Evolutionary conservation across 2,797 vertebrate species (phyloP), one percentile per base, ranked within the genome.

Genomic region (Pygocentrus nattereri): DNA sequence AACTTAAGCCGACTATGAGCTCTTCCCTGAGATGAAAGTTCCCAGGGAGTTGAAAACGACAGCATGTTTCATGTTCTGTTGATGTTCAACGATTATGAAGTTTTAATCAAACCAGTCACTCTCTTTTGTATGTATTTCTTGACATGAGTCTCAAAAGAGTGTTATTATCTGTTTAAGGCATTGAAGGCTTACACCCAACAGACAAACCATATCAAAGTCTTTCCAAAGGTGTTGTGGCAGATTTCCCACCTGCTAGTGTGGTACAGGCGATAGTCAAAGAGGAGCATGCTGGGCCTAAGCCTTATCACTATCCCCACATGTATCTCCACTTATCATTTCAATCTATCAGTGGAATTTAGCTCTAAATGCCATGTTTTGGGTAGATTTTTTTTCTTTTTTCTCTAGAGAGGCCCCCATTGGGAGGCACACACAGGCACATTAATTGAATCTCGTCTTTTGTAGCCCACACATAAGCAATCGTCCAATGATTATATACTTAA

Each of bases 221-320:
- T 86, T 91, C 82, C 89, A 87, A 89, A 86, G 90, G 87, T 50
- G 86, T 88, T 87, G 88, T 92, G 86, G 83, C 86, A 13, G 71
- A 86, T 84, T 88, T 88, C 88, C 84, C 85, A 87, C 77, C 79
- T 81, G 89, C 78, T 65, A 1, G 83, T 58, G 78, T 76, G 74
- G 87, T 76, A 87, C 88, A 84, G 79, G 76, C 77, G 62, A 74
- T 84, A 86, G 85, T 89, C 88, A 90, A 88, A 90, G 87, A 82
- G 31, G 52, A 67, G 74, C 88, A 88, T 80, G 84, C 85, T 70
- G 91, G 90, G 88, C 84, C 38, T 76, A 82, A 54, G 73, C 85
- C 91, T 93, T 93, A 93, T 94, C 93, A 44, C 83, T 69, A 56
- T 85, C 86, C 67, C 82, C 92, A 92, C 90, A 92, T 90, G 87